Percentiles rank a stretch among this genome's conserved stretches.
Evolutionary conservation across 92 coral and sea anemone species (phyloP).

Genomic region (Epizoanthus scotinus): DNA sequence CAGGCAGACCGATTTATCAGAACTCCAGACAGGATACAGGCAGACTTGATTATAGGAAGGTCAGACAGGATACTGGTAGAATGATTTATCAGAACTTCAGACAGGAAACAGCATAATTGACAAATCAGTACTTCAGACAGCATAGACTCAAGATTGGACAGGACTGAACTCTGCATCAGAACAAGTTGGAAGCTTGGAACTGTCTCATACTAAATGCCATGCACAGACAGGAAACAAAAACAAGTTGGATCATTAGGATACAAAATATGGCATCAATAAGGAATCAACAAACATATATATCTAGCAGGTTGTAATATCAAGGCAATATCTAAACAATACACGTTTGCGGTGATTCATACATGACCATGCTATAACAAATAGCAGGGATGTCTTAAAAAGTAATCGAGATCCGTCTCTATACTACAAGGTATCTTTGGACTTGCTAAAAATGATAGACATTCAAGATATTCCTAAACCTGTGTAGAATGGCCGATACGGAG

Average conservation of each 20-base stretch:
- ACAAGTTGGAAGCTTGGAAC: slow-evolving; percentile 42
- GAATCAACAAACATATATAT: slow-evolving; percentile 1
- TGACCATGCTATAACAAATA: no score
- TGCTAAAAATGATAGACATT: no score
- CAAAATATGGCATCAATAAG: background rate
- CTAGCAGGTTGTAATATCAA: background rate
- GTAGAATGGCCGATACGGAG: no score
- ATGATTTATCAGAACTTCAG: slow-evolving; percentile 10
- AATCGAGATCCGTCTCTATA: no score
- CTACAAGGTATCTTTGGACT: no score
- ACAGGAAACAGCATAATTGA: slow-evolving; percentile 25
- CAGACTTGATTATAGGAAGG: background rate
- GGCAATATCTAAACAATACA: no score
- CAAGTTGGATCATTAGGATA: slow-evolving; percentile 29
- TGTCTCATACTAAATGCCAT: slow-evolving; percentile 33
- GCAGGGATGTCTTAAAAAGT: no score
- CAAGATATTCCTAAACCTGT: no score
- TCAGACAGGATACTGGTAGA: background rate
- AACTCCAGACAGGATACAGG: slow-evolving; percentile 20
- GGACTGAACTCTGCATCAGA: slow-evolving; percentile 38
- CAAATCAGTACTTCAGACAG: slow-evolving; percentile 29
- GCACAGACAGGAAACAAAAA: slow-evolving; percentile 28
- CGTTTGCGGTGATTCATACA: no score
- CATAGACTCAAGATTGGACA: slow-evolving; percentile 26
- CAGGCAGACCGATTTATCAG: no score